Percentiles rank a stretch among this genome's conserved stretches.
phyloP scores from a whole-genome alignment of 2,797 vertebrate genomes.

The Synaphobranchus kaupii region DNA sequence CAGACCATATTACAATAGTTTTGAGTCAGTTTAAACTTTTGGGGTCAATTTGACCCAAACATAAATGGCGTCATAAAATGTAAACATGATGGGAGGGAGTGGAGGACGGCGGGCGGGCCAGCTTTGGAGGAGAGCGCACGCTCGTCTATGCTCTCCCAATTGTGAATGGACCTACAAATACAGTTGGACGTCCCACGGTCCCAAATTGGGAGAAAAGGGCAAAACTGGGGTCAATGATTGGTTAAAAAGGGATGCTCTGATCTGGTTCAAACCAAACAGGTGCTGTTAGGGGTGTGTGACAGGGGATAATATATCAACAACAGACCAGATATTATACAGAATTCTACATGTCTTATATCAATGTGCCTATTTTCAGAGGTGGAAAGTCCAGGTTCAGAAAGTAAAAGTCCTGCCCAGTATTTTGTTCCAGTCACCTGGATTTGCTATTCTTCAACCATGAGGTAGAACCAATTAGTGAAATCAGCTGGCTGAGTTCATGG shows the following conservation, averaged over 20 bases:
- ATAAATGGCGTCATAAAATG: no score
- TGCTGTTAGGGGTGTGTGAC: neutral
- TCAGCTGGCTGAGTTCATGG: no score
- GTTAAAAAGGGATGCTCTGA: neutral
- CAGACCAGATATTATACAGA: neutral
- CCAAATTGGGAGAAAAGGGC: neutral
- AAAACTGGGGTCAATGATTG: neutral
- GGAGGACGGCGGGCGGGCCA: neutral
- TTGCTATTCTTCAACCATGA: no score
- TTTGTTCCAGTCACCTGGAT: no score
- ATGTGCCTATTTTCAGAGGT: no score
- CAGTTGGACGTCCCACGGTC: neutral
- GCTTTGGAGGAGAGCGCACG: neutral
- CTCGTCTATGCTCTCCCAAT: neutral
- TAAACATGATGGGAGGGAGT: constrained; percentile 32
- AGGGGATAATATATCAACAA: neutral
- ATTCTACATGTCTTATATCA: neutral
- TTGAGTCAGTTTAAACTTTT: no score
- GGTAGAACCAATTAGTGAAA: no score
- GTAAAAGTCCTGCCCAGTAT: no score
- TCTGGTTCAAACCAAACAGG: neutral
- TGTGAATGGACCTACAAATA: neutral
- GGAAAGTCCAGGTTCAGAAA: no score
- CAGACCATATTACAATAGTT: no score
- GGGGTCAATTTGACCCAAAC: no score